These are phyloP conservation scores for Pleuronectes platessa DNA, from an alignment of 2,113 vertebrate species.

Conservation along the genomic window DNA sequence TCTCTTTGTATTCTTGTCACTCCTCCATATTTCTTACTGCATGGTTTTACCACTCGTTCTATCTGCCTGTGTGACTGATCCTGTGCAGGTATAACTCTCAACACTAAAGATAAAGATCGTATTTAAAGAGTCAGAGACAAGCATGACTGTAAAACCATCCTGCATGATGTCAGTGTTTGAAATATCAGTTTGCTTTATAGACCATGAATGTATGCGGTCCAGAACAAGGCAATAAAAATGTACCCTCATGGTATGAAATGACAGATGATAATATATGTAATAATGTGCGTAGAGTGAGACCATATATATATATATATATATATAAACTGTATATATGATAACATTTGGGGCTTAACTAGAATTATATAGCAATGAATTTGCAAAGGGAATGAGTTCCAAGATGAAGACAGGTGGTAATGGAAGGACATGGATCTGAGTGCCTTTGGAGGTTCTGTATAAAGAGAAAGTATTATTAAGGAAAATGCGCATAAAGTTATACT, in stretches of 20 bases:
- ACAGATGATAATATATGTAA: neutral
- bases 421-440: neutral
- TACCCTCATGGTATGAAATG: neutral
- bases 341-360: neutral
- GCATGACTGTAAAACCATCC: constrained; percentile 17
- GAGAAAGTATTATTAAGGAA: neutral
- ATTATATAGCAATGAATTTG: neutral
- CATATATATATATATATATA: neutral
- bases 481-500: neutral
- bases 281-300: neutral
- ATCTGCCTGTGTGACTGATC: constrained; percentile 23
- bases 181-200: no score
- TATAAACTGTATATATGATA: neutral
- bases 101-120: constrained; percentile 44
- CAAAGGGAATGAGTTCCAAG: neutral
- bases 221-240: no score
- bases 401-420: neutral
- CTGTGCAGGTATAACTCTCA: constrained; percentile 20
- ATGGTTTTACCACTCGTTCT: constrained; percentile 8
- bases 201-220: neutral
- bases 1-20: constrained; percentile 49
- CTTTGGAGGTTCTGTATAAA: neutral
- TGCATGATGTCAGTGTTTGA: neutral
- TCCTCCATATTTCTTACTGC: constrained; percentile 25
- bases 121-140: constrained; percentile 38